Evolutionary conservation across 2,888 invertebrate genomes (phyloP).

Genomic region (Platerodrilus igneus): DNA sequence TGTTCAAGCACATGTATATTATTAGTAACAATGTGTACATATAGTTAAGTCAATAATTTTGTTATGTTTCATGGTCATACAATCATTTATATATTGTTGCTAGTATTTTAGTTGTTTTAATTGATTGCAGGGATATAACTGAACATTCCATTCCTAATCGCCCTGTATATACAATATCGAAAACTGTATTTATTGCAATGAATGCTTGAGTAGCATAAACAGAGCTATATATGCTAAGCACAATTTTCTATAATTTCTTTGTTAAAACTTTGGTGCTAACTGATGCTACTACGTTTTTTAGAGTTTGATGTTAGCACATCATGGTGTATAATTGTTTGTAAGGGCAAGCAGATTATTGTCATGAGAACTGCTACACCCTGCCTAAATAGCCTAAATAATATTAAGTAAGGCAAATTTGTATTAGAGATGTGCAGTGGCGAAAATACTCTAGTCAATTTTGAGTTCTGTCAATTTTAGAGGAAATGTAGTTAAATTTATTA

Average conservation of each 20-base stretch:
- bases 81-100: conserved; percentile 24
- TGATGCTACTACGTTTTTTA: conserved; percentile 30
- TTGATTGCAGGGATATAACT: conserved; percentile 17
- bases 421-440: conserved; percentile 42
- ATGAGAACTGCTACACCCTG: conserved; percentile 33
- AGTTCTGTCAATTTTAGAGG: conserved; percentile 49
- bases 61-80: conserved; percentile 25
- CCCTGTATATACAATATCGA: conserved; percentile 16
- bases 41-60: conserved; percentile 23
- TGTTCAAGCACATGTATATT: conserved; percentile 23
- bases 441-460: conserved; percentile 49
- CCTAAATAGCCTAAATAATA: conserved; percentile 42
- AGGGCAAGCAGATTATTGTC: conserved; percentile 34
- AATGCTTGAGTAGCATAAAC: conserved; percentile 29
- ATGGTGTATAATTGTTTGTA: conserved; percentile 29
- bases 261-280: conserved; percentile 28
- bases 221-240: conserved; percentile 22
- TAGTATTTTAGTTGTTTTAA: conserved; percentile 15
- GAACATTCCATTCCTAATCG: conserved; percentile 9
- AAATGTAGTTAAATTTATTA: conserved; percentile 44
- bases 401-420: conserved; percentile 45
- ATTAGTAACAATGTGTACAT: conserved; percentile 22
- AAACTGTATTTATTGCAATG: conserved; percentile 18
- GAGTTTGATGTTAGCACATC: conserved; percentile 40
- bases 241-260: conserved; percentile 22